A percentile compares a stretch with the other conserved stretches of the same genome.
Conservation (phyloP, 2,888 invertebrate genomes). For the Thelaira solivaga region DNA sequence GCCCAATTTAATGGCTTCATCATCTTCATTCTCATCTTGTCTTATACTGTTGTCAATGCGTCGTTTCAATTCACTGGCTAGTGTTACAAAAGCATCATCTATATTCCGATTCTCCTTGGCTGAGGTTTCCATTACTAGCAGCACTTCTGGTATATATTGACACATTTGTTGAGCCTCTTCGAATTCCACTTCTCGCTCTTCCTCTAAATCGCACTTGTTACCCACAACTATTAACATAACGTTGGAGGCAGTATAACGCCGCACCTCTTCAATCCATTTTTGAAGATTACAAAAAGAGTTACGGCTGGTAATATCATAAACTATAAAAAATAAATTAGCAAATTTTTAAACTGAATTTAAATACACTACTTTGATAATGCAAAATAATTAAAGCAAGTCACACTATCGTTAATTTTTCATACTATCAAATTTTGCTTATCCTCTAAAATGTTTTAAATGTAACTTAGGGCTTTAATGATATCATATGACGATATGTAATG, state of each 20-base stretch:
- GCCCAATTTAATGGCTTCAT: constrained; percentile 83
- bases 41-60: constrained; percentile 83
- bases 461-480: no score
- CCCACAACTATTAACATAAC: constrained; percentile 94
- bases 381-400: no score
- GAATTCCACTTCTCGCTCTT: constrained; percentile 88
- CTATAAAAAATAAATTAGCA: constrained; percentile 77
- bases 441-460: no score
- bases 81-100: constrained; percentile 90
- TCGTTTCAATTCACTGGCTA: constrained; percentile 92
- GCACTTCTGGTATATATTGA: constrained; percentile 89
- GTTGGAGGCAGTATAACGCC: constrained; percentile 94
- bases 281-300: constrained; percentile 93
- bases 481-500: no score
- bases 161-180: constrained; percentile 92
- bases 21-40: constrained; percentile 79
- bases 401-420: no score
- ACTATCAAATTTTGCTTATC: no score
- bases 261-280: constrained; percentile 97
- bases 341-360: background rate
- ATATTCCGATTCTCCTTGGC: constrained; percentile 95
- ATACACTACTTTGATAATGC: background rate
- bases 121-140: constrained; percentile 92
- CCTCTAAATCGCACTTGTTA: constrained; percentile 92
- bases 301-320: constrained; percentile 96